A percentile compares a stretch with the other conserved stretches of the same genome.
These are phyloP conservation scores for Bucorvus abyssinicus DNA, from an alignment of 2,797 vertebrate species.

Conservation along the genomic window DNA sequence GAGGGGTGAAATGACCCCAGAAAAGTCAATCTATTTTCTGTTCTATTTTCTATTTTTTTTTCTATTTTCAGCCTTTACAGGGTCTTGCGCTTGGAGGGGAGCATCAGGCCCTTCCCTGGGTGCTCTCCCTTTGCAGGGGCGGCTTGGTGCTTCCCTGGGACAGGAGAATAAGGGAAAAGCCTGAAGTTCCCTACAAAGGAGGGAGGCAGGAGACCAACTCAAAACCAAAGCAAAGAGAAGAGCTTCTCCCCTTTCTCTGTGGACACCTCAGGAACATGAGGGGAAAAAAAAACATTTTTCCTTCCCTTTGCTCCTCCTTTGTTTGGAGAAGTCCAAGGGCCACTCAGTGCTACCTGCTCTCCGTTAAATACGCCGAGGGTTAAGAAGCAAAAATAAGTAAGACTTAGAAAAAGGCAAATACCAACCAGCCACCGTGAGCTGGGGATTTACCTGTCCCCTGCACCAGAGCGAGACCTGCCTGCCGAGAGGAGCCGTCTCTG, in stretches of 20 bases:
- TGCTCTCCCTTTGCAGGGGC: background rate
- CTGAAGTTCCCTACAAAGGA: background rate
- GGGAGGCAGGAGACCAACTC: background rate
- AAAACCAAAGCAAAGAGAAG: background rate
- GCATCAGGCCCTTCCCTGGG: background rate
- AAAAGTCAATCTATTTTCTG: background rate
- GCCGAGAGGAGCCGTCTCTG: background rate
- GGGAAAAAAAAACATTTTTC: background rate
- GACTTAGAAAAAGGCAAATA: background rate
- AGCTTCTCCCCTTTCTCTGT: background rate
- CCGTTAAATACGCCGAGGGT: background rate
- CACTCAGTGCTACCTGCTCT: background rate
- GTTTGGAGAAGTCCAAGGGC: background rate
- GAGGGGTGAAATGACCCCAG: background rate
- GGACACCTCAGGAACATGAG: background rate
- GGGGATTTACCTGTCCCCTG: fast-evolving
- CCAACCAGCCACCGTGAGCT: background rate
- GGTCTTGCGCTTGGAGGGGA: background rate
- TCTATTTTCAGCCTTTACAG: background rate
- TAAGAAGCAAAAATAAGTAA: background rate
- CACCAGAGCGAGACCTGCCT: background rate
- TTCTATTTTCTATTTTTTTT: background rate
- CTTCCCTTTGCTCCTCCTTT: background rate
- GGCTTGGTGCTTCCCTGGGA: background rate
- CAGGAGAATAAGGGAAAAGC: background rate